A percentile compares a stretch with the other conserved stretches of the same genome.
These are phyloP conservation scores for Bilobella aurantiaca DNA, from an alignment of 1,140 invertebrate species.

Conservation along the genomic window DNA sequence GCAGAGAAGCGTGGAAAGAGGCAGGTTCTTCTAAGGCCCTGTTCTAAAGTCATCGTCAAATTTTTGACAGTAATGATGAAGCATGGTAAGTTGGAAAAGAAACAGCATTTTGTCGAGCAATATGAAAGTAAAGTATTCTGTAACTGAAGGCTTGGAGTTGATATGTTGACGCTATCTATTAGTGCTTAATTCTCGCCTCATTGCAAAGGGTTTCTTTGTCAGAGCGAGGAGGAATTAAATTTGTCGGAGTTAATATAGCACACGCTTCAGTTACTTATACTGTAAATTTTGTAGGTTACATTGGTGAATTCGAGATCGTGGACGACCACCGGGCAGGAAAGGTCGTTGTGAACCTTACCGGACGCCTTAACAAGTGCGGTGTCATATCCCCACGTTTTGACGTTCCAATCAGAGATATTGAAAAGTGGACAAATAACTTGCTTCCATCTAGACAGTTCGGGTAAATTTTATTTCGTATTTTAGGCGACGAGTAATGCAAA, in stretches of 20 bases:
- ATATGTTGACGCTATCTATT: too few relatives aligned
- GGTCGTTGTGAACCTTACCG: conserved; percentile 97
- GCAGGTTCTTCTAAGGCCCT: conserved; percentile 93
- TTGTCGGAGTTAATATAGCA: too few relatives aligned
- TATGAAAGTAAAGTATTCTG: too few relatives aligned
- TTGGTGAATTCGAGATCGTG: conserved; percentile 99
- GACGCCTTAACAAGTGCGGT: conserved; percentile 94
- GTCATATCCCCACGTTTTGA: conserved; percentile 92
- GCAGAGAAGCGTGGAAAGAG: conserved; percentile 97
- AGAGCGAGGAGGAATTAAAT: too few relatives aligned
- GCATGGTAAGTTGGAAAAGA: conserved; percentile 60
- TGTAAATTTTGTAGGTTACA: conserved; percentile 84
- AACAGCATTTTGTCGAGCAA: too few relatives aligned
- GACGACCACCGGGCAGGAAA: conserved; percentile 98
- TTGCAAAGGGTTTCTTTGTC: too few relatives aligned
- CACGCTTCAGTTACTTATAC: too few relatives aligned
- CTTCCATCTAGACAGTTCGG: conserved; percentile 99
- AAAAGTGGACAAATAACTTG: conserved; percentile 96
- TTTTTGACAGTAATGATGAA: conserved; percentile 99
- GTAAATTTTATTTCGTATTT: too few relatives aligned
- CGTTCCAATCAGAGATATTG: conserved; percentile 88
- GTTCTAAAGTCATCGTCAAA: conserved; percentile 97
- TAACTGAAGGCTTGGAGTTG: too few relatives aligned
- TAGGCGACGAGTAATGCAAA: too few relatives aligned
- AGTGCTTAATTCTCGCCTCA: too few relatives aligned